These are phyloP conservation scores for Naso thynnoides DNA, from an alignment of 2,797 vertebrate genomes.

Conservation along the genomic window DNA sequence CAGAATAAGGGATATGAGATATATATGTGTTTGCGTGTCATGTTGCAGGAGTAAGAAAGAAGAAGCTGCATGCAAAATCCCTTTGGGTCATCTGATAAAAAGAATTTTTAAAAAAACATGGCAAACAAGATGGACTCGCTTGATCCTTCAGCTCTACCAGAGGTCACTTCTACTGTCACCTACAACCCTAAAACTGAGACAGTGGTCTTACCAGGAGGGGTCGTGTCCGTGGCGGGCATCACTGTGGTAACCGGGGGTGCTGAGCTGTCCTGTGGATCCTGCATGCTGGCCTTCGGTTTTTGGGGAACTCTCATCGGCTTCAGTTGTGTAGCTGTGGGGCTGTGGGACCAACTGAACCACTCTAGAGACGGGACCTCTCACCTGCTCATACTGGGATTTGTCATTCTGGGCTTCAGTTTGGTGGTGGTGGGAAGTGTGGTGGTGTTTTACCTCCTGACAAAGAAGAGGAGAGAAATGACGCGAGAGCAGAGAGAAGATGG, in stretches of 20 bases:
- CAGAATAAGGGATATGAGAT: background rate
- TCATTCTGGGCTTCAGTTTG: conserved; percentile 76
- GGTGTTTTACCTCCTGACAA: conserved; percentile 65
- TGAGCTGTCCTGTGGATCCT: conserved; percentile 84
- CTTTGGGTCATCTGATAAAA: conserved; percentile 1
- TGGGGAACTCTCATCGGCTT: conserved; percentile 84
- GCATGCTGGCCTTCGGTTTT: conserved; percentile 83
- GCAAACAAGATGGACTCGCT: conserved; percentile 70
- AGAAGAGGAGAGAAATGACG: conserved; percentile 58
- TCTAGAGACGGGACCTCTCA: conserved; percentile 51
- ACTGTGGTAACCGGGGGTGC: conserved; percentile 83
- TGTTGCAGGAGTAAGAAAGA: conserved; percentile 42
- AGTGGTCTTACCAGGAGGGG: conserved; percentile 77
- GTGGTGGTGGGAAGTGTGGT: conserved; percentile 62
- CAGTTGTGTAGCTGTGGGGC: conserved; percentile 80
- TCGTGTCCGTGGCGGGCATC: conserved; percentile 84
- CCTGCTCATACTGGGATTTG: conserved; percentile 79
- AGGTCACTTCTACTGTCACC: conserved; percentile 64
- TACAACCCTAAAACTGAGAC: conserved; percentile 78
- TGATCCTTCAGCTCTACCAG: conserved; percentile 69
- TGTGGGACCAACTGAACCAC: conserved; percentile 75
- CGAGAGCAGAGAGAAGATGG: conserved; percentile 73
- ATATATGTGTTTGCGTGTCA: background rate
- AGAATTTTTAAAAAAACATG: conserved; percentile 41
- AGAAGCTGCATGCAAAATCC: conserved; percentile 11